Percentiles rank a stretch among this genome's conserved stretches.
Evolutionary conservation across 2,797 vertebrate genomes (phyloP).

Genomic region (Astyanax mexicanus): DNA sequence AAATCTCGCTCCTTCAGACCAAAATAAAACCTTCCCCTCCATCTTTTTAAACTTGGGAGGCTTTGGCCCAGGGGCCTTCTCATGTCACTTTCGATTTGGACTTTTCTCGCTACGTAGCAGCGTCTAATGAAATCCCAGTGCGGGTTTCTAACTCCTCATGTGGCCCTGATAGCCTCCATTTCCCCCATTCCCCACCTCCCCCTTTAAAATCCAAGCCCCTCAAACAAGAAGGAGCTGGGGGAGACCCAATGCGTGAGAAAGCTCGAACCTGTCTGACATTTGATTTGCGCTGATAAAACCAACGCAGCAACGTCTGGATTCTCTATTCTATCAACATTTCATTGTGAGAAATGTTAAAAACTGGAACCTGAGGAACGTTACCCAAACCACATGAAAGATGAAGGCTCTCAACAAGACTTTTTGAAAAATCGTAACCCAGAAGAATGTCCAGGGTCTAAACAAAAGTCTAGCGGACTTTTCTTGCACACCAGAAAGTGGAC

Average conservation of each 20-base stretch:
- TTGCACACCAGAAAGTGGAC: conserved; percentile 24
- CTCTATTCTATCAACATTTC: conserved; percentile 30
- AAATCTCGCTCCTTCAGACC: conserved; percentile 52
- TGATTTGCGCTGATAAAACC: conserved; percentile 41
- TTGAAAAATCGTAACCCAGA: conserved; percentile 22
- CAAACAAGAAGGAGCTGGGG: background rate
- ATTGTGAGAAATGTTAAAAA: conserved; percentile 30
- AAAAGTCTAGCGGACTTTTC: conserved; percentile 22
- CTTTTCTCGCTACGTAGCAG: conserved; percentile 26
- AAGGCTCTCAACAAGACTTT: conserved; percentile 19
- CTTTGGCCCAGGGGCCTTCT: conserved; percentile 35
- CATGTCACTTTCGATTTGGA: conserved; percentile 51
- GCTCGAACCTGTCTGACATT: conserved; percentile 11
- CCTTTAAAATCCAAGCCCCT: conserved; percentile 9
- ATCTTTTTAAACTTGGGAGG: conserved; percentile 40
- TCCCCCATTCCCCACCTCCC: too few species aligned
- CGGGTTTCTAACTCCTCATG: conserved; percentile 6
- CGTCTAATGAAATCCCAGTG: conserved; percentile 49
- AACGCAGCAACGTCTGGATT: conserved; percentile 27
- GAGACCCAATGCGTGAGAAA: conserved; percentile 39
- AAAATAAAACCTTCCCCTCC: conserved; percentile 47
- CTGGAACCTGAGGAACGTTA: conserved; percentile 2
- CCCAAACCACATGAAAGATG: conserved; percentile 7
- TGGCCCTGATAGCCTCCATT: conserved; percentile 5
- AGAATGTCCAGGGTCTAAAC: conserved; percentile 39